These are phyloP conservation scores for Biston betularia DNA, from an alignment of 2,888 invertebrate species.

Conservation along the genomic window DNA sequence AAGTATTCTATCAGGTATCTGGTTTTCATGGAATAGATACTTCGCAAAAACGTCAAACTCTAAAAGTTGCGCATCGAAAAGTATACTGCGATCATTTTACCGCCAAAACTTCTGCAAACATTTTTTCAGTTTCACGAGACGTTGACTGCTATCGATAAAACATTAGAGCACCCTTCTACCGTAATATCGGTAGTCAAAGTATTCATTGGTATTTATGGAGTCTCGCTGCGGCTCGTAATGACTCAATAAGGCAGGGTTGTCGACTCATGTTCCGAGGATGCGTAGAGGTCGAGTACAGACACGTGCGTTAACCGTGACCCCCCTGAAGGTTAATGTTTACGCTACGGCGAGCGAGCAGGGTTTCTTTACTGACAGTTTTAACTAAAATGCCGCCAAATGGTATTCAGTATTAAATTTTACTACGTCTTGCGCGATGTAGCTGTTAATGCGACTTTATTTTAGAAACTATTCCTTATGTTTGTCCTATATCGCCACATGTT, in stretches of 20 bases:
- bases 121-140: conserved; percentile 24
- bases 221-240: conserved; percentile 44
- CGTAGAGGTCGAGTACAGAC: conserved; percentile 38
- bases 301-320: conserved; percentile 39
- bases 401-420: conserved; percentile 5
- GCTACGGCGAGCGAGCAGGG: conserved; percentile 9
- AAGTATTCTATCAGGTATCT: too few species aligned
- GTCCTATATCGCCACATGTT: conserved; percentile 18
- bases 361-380: conserved; percentile 18
- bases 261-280: conserved; percentile 33
- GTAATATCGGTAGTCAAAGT: conserved; percentile 40
- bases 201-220: conserved; percentile 46
- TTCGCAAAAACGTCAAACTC: conserved; percentile 3
- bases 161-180: conserved; percentile 41
- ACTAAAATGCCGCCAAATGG: conserved; percentile 9
- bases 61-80: conserved; percentile 13
- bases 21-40: neutral
- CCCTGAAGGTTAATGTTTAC: conserved; percentile 38
- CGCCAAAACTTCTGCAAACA: conserved; percentile 22
- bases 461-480: conserved; percentile 11
- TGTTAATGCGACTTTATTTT: neutral
- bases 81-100: conserved; percentile 12
- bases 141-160: conserved; percentile 42
- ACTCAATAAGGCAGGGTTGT: conserved; percentile 45
- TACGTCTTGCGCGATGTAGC: neutral